Base-by-base conservation (phyloP, 1,140 invertebrate species). In the Marisa cornuarietis region DNA sequence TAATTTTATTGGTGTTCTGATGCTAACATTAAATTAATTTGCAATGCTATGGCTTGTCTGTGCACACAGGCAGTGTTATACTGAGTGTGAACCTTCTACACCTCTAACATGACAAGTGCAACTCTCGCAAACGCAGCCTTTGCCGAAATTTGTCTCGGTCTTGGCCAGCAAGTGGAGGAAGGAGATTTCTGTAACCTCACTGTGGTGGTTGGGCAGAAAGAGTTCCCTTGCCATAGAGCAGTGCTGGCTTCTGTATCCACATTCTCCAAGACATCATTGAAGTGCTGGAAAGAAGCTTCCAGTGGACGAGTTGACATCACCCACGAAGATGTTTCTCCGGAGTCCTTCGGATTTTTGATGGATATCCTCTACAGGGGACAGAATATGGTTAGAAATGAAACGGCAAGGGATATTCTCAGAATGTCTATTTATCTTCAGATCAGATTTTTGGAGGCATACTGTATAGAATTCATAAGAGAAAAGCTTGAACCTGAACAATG, bases 391-490 rank as follows among this genome's bases (percentile, higher is more conserved):
- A 76, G 58, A 6, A 65, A 42, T 5, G 62, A 76, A 24, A 76
- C 74, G 2, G 74, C 62, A 6, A 65, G 5, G 8, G 74, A 76
- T 63, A 54, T 76, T 42, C 74, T 76, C 24, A 54, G 31, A n/a
- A 76, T 76, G 74, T 65, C 74, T 20, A 65, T 76, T 51, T 76
- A 49, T 49, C 42, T 76, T 62, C 74, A 76, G 72, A 61, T 76
- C 7, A 76, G 51, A 61, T 76, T 76, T 66, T 63, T 76, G 22
- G 74, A 76, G 61, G 61, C 49, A 20, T 61, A 76, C 62, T 76
- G 74, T 42, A 14, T 49, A 11, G 26, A 49, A 18, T 76, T 49
- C 20, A 24, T 76, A 16, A 18, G 14, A 11, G n/a, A 10, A 16
- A 66, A 65, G 20, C 26, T 76, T 14, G 26, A 61, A 16, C 74